Percentiles rank a stretch among this genome's conserved stretches.
Conservation (phyloP, 2,888 invertebrate genomes). For the Sphaerophoria taeniata region DNA sequence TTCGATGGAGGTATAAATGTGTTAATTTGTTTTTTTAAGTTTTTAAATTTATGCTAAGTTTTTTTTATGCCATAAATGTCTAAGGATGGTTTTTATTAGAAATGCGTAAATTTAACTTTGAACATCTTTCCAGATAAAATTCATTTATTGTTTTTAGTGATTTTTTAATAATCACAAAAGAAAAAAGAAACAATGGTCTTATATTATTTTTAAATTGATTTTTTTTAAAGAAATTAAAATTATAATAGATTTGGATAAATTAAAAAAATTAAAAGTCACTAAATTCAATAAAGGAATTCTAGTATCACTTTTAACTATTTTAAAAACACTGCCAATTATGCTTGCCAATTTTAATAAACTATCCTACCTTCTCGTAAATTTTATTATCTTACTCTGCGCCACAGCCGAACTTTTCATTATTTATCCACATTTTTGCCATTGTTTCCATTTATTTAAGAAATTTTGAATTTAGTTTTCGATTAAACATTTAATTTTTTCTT, state of each 20-base stretch:
- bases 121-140: slow-evolving; percentile 22
- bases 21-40: slow-evolving; percentile 33
- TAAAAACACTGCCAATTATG: slow-evolving; percentile 44
- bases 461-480: slow-evolving; percentile 35
- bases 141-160: neutral
- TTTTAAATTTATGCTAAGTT: slow-evolving; percentile 64
- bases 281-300: slow-evolving; percentile 30
- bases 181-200: too few species aligned
- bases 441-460: slow-evolving; percentile 21
- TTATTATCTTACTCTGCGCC: slow-evolving; percentile 71
- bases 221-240: too few species aligned
- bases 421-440: slow-evolving; percentile 60
- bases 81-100: slow-evolving; percentile 65
- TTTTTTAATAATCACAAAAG: too few species aligned
- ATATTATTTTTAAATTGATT: too few species aligned
- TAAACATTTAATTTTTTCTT: slow-evolving; percentile 24
- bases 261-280: slow-evolving; percentile 11
- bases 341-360: slow-evolving; percentile 45
- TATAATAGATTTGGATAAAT: neutral
- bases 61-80: slow-evolving; percentile 27
- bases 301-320: slow-evolving; percentile 11
- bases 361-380: slow-evolving; percentile 61
- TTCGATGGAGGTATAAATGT: slow-evolving; percentile 71
- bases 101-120: slow-evolving; percentile 53
- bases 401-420: slow-evolving; percentile 68